phyloP scores from a whole-genome alignment of 2,113 vertebrate species.

The Anoplopoma fimbria region DNA sequence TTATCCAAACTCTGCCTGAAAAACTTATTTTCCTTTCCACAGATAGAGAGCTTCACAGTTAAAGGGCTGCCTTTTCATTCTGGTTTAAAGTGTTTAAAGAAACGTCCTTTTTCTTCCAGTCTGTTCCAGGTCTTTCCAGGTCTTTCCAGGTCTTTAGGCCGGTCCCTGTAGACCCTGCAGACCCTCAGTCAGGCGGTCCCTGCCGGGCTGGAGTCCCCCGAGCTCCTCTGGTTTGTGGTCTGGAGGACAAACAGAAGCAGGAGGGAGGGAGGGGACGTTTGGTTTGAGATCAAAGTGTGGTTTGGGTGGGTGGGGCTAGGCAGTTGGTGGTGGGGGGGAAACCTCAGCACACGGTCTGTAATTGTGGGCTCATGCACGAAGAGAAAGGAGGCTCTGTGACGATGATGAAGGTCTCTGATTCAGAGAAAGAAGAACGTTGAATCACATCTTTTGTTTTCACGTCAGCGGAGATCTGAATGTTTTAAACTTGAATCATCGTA shows the following conservation, averaged over 20 bases:
- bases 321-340: slow-evolving; percentile 26
- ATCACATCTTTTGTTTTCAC: not conserved
- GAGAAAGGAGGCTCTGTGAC: slow-evolving; percentile 50
- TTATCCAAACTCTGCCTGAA: too few relatives aligned
- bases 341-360: slow-evolving; percentile 64
- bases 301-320: slow-evolving; percentile 68
- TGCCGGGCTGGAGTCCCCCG: not conserved
- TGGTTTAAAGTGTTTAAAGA: too few relatives aligned
- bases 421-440: too few relatives aligned
- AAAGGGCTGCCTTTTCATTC: too few relatives aligned
- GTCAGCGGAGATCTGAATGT: too few relatives aligned
- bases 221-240: slow-evolving; percentile 32
- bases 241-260: slow-evolving; percentile 30
- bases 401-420: not conserved
- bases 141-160: too few relatives aligned
- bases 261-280: slow-evolving; percentile 48
- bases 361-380: slow-evolving; percentile 58
- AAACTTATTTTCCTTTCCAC: too few relatives aligned
- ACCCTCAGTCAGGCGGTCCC: not conserved
- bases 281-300: slow-evolving; percentile 65
- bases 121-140: too few relatives aligned
- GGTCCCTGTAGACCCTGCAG: not conserved
- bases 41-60: too few relatives aligned
- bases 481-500: not conserved
- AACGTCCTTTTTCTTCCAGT: too few relatives aligned